These are phyloP conservation scores for Nomia melanderi DNA, from an alignment of 1,140 invertebrate genomes.

Conservation along the genomic window DNA sequence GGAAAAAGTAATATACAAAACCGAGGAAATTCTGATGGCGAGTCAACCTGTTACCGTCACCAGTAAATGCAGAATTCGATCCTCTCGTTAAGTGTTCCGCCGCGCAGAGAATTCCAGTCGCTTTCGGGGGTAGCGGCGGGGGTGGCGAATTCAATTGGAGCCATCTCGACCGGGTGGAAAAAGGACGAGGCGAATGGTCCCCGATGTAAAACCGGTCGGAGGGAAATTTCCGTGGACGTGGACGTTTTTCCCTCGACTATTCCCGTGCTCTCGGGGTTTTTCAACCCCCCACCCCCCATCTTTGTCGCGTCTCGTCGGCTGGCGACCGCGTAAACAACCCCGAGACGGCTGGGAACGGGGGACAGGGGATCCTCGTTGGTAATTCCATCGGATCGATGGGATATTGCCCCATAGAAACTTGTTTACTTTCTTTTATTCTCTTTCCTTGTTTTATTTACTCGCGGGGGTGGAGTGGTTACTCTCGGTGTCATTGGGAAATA, in stretches of 20 bases:
- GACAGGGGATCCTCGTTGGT: not conserved
- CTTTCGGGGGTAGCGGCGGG: not conserved
- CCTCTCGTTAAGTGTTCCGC: not conserved
- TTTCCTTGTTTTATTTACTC: too few relatives aligned
- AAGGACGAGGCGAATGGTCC: not conserved
- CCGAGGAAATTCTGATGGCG: too few relatives aligned
- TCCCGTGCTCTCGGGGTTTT: not conserved
- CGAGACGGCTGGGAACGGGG: not conserved
- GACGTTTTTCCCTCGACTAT: not conserved
- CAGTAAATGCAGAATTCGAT: not conserved
- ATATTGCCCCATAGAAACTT: too few relatives aligned
- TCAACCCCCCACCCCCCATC: too few relatives aligned
- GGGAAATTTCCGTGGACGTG: not conserved
- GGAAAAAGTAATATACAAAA: too few relatives aligned
- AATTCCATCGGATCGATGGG: not conserved
- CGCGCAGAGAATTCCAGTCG: not conserved
- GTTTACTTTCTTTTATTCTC: too few relatives aligned
- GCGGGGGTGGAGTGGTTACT: too few relatives aligned
- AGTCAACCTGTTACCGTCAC: too few relatives aligned
- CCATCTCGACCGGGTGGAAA: not conserved
- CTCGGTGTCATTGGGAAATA: too few relatives aligned
- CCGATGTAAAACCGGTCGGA: not conserved
- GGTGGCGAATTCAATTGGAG: slow-evolving; percentile 6
- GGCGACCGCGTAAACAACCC: not conserved
- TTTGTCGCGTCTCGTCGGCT: not conserved